Evolutionary conservation across 2,888 invertebrate genomes (phyloP).

Genomic region (Lycia hirtaria): DNA sequence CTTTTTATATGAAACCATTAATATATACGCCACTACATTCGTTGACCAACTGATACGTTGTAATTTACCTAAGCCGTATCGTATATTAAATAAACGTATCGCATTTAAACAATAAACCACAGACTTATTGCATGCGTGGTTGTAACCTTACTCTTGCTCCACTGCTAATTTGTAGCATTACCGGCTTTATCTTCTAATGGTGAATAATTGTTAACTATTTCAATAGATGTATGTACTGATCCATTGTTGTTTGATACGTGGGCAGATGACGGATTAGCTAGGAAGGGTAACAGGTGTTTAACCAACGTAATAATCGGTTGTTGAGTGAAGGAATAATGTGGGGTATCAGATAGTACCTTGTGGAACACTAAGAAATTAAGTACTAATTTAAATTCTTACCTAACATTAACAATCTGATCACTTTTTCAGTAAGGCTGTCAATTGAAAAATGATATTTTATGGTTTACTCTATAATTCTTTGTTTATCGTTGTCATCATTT

Average conservation of each 20-base stretch:
- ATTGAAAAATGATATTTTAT: too few relatives aligned
- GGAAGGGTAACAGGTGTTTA: conserved; percentile 26
- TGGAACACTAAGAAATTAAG: background rate
- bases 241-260: conserved; percentile 23
- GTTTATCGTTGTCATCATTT: too few relatives aligned
- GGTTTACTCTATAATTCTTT: too few relatives aligned
- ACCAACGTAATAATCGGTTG: background rate
- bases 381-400: background rate
- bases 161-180: conserved; percentile 19
- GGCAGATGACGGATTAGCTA: conserved; percentile 29
- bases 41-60: background rate
- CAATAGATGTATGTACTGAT: conserved; percentile 7
- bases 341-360: conserved; percentile 5
- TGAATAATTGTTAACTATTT: conserved; percentile 17
- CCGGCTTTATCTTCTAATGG: conserved; percentile 33
- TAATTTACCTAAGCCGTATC: background rate
- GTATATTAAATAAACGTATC: background rate
- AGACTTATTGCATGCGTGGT: conserved; percentile 34
- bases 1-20: too few relatives aligned
- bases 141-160: conserved; percentile 44
- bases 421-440: too few relatives aligned
- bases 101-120: conserved; percentile 6
- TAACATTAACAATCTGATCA: too few relatives aligned
- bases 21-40: background rate
- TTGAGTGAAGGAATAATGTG: background rate